Evolutionary conservation across 1,140 invertebrate species (phyloP), one percentile per base, ranked within the genome.

Genomic region (Carposina sasakii): DNA sequence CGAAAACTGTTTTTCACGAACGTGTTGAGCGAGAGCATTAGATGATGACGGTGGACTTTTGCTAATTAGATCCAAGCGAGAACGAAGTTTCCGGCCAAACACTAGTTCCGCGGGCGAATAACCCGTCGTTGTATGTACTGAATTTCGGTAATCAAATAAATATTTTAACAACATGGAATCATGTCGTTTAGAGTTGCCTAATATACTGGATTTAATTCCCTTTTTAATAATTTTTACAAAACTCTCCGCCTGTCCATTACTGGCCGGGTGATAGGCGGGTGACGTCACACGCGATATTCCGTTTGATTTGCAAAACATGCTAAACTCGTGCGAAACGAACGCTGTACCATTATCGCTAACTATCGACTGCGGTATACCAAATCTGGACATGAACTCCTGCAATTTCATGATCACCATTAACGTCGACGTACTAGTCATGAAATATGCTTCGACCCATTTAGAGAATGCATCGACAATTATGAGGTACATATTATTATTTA

Each of bases 401-500:
- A 44, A n/a, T 44, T 44, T 30, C n/a, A 4, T 20, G 1, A 44
- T 16, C 9, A 30, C 8, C 9, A 26, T 26, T 19, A 6, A 9
- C n/a, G 26, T 15, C 5, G 9, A 8, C 1, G 10, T n/a, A 4
- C n/a, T 15, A 9, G 10, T n/a, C 41, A 44, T 44, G 9, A 13
- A 4, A 44, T 28, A 28, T n/a, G 10, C 16, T 36, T 70, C 70
- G 0, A 64, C 23, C 63, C 66, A 71, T 48, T 69, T 71, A 1
- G 58, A 60, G 17, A 52, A 57, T 2, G 66, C 61, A 22, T 73
- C 63, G 1, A 54, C 41, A 8, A 71, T 52, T 9, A 76, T 47
- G 4, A 74, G 31, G 49, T 68, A 71, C 60, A 60, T 67, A 33
- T 50, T 56, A 2, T 51, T 49, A 0, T 55, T 48, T 6, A 72